Conservation (phyloP, 1,140 invertebrate species). For the Luehdorfia chinensis region DNA sequence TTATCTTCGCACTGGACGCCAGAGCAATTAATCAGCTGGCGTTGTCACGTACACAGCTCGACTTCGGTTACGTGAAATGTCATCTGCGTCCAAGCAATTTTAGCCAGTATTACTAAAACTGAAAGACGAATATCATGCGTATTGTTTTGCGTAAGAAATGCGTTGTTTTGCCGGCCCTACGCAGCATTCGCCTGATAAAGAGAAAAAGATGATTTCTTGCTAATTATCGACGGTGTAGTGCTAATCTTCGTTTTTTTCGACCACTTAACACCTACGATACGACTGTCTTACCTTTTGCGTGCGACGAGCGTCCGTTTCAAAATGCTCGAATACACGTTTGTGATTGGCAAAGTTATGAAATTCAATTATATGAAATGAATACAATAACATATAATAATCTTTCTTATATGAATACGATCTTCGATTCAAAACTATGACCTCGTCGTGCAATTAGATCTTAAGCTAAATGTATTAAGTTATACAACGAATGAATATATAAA, state of each 20-base stretch:
- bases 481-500: too few species aligned
- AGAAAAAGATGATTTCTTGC: constrained; percentile 69
- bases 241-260: constrained; percentile 43
- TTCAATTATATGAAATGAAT: too few species aligned
- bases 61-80: constrained; percentile 38
- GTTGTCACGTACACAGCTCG: constrained; percentile 60
- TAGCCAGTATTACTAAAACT: constrained; percentile 26
- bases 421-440: too few species aligned
- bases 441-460: too few species aligned
- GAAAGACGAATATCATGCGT: constrained; percentile 29
- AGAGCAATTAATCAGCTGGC: constrained; percentile 69
- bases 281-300: constrained; percentile 44
- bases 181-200: constrained; percentile 52
- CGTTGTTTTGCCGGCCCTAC: constrained; percentile 28
- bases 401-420: too few species aligned
- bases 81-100: constrained; percentile 31
- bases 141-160: constrained; percentile 28
- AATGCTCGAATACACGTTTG: not conserved
- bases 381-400: too few species aligned
- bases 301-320: constrained; percentile 13
- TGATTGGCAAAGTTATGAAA: too few species aligned
- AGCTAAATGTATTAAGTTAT: too few species aligned
- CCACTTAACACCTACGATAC: constrained; percentile 60
- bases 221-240: constrained; percentile 66
- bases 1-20: constrained; percentile 62